Conservation (phyloP, 2,888 invertebrate genomes). For the Danaus chrysippus region DNA sequence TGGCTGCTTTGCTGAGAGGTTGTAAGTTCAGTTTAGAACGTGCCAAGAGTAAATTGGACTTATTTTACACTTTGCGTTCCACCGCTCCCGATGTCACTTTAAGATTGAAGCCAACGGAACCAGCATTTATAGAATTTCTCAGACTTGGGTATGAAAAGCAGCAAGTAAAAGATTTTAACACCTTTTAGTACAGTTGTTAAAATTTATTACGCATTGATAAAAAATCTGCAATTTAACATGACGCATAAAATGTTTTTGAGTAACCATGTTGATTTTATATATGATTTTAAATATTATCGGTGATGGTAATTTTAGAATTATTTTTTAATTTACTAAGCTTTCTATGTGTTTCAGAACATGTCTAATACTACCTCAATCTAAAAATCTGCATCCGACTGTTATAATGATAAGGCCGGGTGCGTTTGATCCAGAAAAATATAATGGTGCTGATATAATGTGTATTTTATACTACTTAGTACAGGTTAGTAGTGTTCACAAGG, state of each 20-base stretch:
- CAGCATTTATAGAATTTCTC: slow-evolving; percentile 67
- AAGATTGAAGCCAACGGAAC: slow-evolving; percentile 65
- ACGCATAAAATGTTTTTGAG: too few relatives aligned
- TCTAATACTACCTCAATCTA: slow-evolving; percentile 59
- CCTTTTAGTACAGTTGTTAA: too few relatives aligned
- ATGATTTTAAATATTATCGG: too few relatives aligned
- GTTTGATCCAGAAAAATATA: slow-evolving; percentile 71
- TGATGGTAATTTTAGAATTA: too few relatives aligned
- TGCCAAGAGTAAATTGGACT: slow-evolving; percentile 77
- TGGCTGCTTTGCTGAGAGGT: slow-evolving; percentile 74
- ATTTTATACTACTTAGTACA: slow-evolving; percentile 67
- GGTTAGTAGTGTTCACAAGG: slow-evolving; percentile 39
- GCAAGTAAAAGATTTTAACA: not conserved
- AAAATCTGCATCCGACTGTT: slow-evolving; percentile 66
- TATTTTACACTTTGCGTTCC: slow-evolving; percentile 80
- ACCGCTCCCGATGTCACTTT: slow-evolving; percentile 80
- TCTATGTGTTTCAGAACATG: slow-evolving; percentile 49
- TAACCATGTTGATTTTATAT: too few relatives aligned
- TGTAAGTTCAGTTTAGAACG: slow-evolving; percentile 79
- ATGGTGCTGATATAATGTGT: slow-evolving; percentile 77
- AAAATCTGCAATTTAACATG: too few relatives aligned
- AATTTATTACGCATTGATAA: too few relatives aligned
- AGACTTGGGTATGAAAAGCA: slow-evolving; percentile 63
- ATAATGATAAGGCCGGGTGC: slow-evolving; percentile 78
- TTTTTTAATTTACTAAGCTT: not conserved